Evolutionary conservation across 1,140 invertebrate species (phyloP), one percentile per base, ranked within the genome.

Genomic region (Danaus plexippus): DNA sequence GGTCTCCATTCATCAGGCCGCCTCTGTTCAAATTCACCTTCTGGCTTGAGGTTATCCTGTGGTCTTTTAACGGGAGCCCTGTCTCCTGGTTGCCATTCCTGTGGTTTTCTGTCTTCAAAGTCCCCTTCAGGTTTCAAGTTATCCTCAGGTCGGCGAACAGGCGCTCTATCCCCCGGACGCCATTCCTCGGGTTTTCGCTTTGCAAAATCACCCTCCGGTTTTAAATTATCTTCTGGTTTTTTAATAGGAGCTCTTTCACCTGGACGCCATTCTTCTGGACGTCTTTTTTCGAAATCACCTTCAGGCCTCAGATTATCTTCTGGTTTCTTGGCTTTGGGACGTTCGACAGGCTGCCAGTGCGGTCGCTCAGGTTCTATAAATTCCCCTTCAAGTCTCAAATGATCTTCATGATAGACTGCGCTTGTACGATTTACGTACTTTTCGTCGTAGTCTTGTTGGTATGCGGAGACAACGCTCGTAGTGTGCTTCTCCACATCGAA

Each of bases 51-150:
- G 73, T 80, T 81, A 43, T 88, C 83, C 9, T 80, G 79, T 0
- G 82, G 88, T 59, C 88, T 85, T 64, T 89, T 88, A 11, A 90
- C 78, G 59, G 88, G 91, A 69, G 91, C 90, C 89, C 90, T 59
- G 86, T 89, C 56, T 59, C 88, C 77, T 90, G 89, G 64, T 90
- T 90, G 56, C 92, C 91, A 84, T 92, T 57, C 90, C 68, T 87
- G 92, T 90, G 5, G 91, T 92, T 80, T 90, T 91, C 22, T 92
- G 92, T 71, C 94, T 92, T 63, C 93, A 89, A 90, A 90, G 47
- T 90, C 87, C 52, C 90, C 90, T 64, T 85, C 81, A 13, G 79
- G 77, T 52, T 62, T 72, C 3, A 77, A 57, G 54, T 86, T 79
- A 54, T 78, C 80, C 54, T 75, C 54, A 43, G 75, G 73, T 52